A percentile compares a stretch with the other conserved stretches of the same genome.
phyloP scores from a whole-genome alignment of 1,140 invertebrate genomes.

The Mylabris phalerata region DNA sequence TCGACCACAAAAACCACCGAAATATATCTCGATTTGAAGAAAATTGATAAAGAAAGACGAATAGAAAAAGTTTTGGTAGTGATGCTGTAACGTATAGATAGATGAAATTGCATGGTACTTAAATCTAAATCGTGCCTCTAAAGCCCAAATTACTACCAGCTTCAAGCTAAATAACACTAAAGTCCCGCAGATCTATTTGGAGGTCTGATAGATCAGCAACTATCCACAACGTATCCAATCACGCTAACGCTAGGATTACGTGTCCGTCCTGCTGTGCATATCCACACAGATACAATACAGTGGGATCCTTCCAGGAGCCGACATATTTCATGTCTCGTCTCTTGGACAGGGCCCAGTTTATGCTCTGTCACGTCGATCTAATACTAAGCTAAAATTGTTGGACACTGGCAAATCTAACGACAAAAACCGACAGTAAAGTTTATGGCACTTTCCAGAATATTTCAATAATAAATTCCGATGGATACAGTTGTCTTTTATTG shows the following conservation, averaged over 20 bases:
- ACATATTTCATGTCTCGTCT: conserved; percentile 12
- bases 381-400: background rate
- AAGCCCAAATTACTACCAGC: conserved; percentile 17
- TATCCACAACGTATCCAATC: conserved; percentile 21
- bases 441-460: too few species aligned
- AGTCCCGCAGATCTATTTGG: conserved; percentile 18
- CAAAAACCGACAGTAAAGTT: too few species aligned
- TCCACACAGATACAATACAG: background rate
- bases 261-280: background rate
- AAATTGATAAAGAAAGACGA: too few species aligned
- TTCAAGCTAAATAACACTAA: conserved; percentile 19
- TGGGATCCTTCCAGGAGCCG: conserved; percentile 4
- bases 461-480: too few species aligned
- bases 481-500: too few species aligned
- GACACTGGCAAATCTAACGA: too few species aligned
- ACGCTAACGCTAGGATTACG: conserved; percentile 17
- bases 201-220: conserved; percentile 20
- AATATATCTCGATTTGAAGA: too few species aligned
- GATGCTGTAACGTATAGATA: too few species aligned
- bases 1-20: too few species aligned
- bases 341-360: conserved; percentile 8
- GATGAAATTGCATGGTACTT: conserved; percentile 3
- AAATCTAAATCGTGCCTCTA: conserved; percentile 11
- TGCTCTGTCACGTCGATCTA: conserved; percentile 3
- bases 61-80: too few species aligned